Base-by-base conservation (phyloP, 2,888 invertebrate genomes). In the Diarsia mendica region DNA sequence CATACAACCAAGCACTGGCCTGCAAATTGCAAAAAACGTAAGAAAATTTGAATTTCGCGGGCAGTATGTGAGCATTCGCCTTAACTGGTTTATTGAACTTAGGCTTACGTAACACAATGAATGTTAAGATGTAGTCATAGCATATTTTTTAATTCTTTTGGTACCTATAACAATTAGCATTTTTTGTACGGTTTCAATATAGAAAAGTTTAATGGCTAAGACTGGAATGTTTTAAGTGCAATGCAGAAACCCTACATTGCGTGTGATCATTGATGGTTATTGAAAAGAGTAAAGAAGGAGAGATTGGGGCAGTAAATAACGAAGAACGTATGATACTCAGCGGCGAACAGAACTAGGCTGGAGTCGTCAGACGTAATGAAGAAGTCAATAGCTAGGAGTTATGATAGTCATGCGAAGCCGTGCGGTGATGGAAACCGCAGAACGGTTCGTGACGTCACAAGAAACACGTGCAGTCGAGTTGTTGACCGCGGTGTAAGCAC, bases 381-480 rank as follows among this genome's bases (percentile, higher is more conserved):
- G 60, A n/a, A 82, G 65, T 33, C 33, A 60, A 66, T 68, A 53
- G 65, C 48, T 3, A 53, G 18, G 33, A 55, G 72, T 68, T 65
- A 60, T 53, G 44, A 78, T 71, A 49, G 48, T n/a, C 68, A 49
- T 66, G 65, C 51, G 39, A 66, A 72, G 67, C 48, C 61, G 68
- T 66, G 80, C 23, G 20, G 48, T 33, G 18, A 15, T 69, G n/a
- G 53, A 58, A 61, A 72, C 79, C 68, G 23, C 79, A 69, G 48
- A 79, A 51, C 44, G 13, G 33, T 48, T 67, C 66, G 66, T 84
- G 80, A 79, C 80, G 84, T 84, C 64, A 84, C 28, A 33, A 51
- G 65, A 65, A 68, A 72, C 80, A 84, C 84, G 84, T 80, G 84
- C 46, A 53, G 48, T 15, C 3, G 46, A 66, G 49, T 61, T 46